Evolutionary conservation across 2,113 vertebrate genomes (phyloP).

Genomic region (Vombatus ursinus): DNA sequence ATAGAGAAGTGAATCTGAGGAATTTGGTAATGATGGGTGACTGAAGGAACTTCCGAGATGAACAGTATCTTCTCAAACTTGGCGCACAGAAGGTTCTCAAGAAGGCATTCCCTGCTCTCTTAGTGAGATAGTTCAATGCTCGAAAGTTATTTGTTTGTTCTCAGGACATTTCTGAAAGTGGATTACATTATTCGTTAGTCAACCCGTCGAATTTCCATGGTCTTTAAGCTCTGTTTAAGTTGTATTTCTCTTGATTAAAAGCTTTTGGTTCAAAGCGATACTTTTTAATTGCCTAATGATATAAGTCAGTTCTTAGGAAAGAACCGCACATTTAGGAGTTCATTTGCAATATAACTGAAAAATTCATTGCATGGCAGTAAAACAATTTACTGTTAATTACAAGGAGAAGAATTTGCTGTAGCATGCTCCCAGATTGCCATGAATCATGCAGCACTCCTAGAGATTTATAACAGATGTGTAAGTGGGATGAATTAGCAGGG

Average conservation of each 20-base stretch:
- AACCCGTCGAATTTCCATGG: conserved; percentile 75
- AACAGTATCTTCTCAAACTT: conserved; percentile 79
- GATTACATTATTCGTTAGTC: conserved; percentile 76
- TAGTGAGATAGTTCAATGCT: conserved; percentile 22
- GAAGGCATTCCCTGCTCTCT: conserved; percentile 46
- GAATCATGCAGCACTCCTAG: conserved; percentile 94
- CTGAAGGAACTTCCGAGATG: conserved; percentile 80
- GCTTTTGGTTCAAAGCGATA: conserved; percentile 89
- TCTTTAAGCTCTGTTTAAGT: conserved; percentile 83
- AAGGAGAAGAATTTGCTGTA: conserved; percentile 97
- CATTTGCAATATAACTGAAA: conserved; percentile 95
- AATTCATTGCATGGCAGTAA: conserved; percentile 97
- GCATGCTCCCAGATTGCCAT: conserved; percentile 93
- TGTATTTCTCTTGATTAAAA: conserved; percentile 89
- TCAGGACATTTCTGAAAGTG: conserved; percentile 66
- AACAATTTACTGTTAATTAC: conserved; percentile 99
- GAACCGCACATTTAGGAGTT: conserved; percentile 89
- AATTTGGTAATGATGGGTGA: conserved; percentile 80
- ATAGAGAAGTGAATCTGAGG: conserved; percentile 83
- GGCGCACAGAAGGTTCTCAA: conserved; percentile 60
- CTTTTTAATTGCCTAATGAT: conserved; percentile 93
- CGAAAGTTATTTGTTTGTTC: conserved; percentile 72
- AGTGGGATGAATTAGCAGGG: conserved; percentile 97
- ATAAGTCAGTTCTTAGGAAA: conserved; percentile 90
- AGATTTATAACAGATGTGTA: conserved; percentile 98